phyloP scores from a whole-genome alignment of 2,113 vertebrate genomes.

The chimpanzee (Pan troglodytes) region NHGRI_mPanTro3-v2.1_pri NC_072398.2:148598001-148598500 shows the following conservation, averaged over 20 bases:
- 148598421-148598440: slow-evolving; percentile 64
- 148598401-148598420: slow-evolving; percentile 71
- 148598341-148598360: slow-evolving; percentile 60
- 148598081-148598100: background rate
- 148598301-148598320: slow-evolving; percentile 50
- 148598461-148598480: slow-evolving; percentile 67
- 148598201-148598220: slow-evolving; percentile 18
- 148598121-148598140: slow-evolving; percentile 14
- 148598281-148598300: slow-evolving; percentile 6
- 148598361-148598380: slow-evolving; percentile 69
- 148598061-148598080: background rate
- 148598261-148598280: slow-evolving; percentile 19
- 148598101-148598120: slow-evolving; percentile 1
- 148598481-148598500: slow-evolving; percentile 65
- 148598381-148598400: slow-evolving; percentile 63
- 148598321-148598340: slow-evolving; percentile 65
- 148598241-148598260: slow-evolving; percentile 27
- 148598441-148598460: slow-evolving; percentile 75
- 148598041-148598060: background rate
- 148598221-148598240: slow-evolving; percentile 9
- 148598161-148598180: background rate
- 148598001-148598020: background rate
- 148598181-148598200: background rate
- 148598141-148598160: background rate
- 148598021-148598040: background rate